Base-by-base conservation (phyloP, 2,797 vertebrate genomes). In the Sebastes iracundus region DNA sequence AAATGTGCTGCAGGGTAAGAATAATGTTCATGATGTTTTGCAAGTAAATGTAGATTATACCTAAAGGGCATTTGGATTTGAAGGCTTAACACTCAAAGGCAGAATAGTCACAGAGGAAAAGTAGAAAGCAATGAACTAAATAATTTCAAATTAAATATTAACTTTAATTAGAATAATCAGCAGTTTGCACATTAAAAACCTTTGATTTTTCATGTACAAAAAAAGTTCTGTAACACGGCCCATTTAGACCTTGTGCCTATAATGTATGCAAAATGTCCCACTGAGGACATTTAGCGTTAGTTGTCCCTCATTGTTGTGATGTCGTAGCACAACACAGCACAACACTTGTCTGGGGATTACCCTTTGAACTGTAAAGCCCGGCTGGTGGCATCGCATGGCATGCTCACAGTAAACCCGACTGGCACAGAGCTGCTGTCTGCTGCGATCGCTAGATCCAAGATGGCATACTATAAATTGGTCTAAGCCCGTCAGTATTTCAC, bases 381-480 rank as follows among this genome's bases (percentile, higher is more conserved):
- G 77, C 84, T 83, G 88, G 81, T 87, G 89, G 86, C 89, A 90
- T 88, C 7, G 18, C 81, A 86, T 88, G 87, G 83, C 90, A 84
- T 78, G 90, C 82, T 90, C 88, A 88, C 82, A 82, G 82, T 88
- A 88, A 91, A 91, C 80, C 84, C 78, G 11, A 79, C 84, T 87
- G 88, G 89, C 91, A 91, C 86, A 85, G 86, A 94, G 83, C 92
- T 61, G 83, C 77, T 82, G 83, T 87, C 89, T 87, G 75, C 69
- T 67, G 82, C 58, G 64, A 91, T 87, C 22, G 18, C 86, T 72
- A 79, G 87, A 90, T 90, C 86, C 86, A 91, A 92, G 87, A 92
- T 90, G 93, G 91, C 91, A 91, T 83, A 83, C 85, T 72, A 85
- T 91, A 91, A 93, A 93, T 91, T 93, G 90, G 90, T 79, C 77